Conservation (phyloP, 2,888 invertebrate species). For the Endotricha flammealis region DNA sequence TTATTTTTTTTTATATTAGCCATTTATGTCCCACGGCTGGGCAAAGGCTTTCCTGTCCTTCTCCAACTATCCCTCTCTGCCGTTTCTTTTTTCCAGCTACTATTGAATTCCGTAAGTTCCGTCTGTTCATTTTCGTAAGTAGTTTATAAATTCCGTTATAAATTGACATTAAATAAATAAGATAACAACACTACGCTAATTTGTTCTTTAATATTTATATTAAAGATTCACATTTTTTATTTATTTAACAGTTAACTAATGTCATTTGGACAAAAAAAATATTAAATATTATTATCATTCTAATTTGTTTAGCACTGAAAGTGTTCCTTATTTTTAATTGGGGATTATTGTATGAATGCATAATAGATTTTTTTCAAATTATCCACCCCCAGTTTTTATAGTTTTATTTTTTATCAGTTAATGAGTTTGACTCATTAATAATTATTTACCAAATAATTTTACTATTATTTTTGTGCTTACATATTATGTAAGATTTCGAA, state of each 20-base stretch:
- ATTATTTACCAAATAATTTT: slow-evolving; percentile 67
- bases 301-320: slow-evolving; percentile 58
- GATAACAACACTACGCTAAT: slow-evolving; percentile 2
- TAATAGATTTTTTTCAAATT: slow-evolving; percentile 14
- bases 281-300: too few relatives aligned
- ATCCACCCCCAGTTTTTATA: slow-evolving; percentile 47
- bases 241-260: slow-evolving; percentile 41
- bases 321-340: slow-evolving; percentile 52
- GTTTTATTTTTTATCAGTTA: slow-evolving; percentile 41
- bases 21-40: too few relatives aligned
- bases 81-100: too few relatives aligned
- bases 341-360: slow-evolving; percentile 46
- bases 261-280: slow-evolving; percentile 53
- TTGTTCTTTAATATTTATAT: slow-evolving; percentile 46
- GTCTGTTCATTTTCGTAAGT: too few relatives aligned
- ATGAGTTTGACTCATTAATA: slow-evolving; percentile 66
- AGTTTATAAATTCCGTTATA: too few relatives aligned
- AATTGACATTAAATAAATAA: too few relatives aligned
- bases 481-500: slow-evolving; percentile 56
- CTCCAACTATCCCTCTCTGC: too few relatives aligned
- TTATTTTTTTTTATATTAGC: too few relatives aligned
- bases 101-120: too few relatives aligned
- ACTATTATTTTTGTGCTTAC: slow-evolving; percentile 60
- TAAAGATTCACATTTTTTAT: slow-evolving; percentile 36
- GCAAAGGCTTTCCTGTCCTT: too few relatives aligned